These are phyloP conservation scores for Conger conger DNA, from an alignment of 2,113 vertebrate species.

Conservation along the genomic window DNA sequence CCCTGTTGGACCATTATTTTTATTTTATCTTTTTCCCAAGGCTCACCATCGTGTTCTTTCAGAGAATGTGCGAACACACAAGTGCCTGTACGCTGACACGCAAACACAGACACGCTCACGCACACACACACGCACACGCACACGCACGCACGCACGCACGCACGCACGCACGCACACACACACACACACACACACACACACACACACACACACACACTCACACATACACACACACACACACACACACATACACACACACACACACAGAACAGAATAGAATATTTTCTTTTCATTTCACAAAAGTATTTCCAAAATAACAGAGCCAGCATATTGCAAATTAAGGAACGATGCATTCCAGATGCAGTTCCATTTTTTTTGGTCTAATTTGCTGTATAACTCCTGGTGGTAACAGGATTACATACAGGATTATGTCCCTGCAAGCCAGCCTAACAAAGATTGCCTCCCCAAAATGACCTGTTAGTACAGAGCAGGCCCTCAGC, in stretches of 20 bases:
- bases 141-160: background rate
- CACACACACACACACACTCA: background rate
- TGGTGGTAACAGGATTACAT: background rate
- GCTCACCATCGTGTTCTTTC: background rate
- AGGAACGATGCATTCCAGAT: background rate
- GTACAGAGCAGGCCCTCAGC: background rate
- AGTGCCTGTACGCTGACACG: too few relatives aligned
- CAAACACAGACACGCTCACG: background rate
- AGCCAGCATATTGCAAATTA: constrained; percentile 6
- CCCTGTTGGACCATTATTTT: constrained; percentile 36
- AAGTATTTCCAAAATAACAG: background rate
- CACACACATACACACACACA: too few relatives aligned
- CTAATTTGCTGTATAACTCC: background rate
- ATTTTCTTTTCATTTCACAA: background rate
- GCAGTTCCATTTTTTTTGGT: background rate
- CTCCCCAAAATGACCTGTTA: background rate
- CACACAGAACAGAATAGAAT: background rate
- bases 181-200: constrained; percentile 8
- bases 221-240: background rate
- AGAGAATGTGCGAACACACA: background rate
- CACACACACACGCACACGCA: background rate
- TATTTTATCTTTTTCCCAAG: background rate
- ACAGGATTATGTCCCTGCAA: too few relatives aligned
- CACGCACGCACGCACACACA: too few relatives aligned
- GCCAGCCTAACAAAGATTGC: background rate